phyloP scores from a whole-genome alignment of 2,113 vertebrate species.

The Crotalus tigris region DNA sequence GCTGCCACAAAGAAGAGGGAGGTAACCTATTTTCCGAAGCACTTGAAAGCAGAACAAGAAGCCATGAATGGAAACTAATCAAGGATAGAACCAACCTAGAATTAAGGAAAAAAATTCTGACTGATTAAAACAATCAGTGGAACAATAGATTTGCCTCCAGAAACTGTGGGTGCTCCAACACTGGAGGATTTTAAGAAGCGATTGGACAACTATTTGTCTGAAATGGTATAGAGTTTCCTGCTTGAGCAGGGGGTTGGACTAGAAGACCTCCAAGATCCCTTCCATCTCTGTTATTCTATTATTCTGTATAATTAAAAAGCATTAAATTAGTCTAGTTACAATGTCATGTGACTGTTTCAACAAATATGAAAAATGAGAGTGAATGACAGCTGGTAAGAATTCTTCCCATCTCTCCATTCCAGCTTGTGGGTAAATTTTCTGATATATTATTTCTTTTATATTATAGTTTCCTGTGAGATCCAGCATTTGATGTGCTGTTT shows the following conservation, averaged over 20 bases:
- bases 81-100: not conserved
- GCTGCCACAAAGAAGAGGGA: not conserved
- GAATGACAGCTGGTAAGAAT: not conserved
- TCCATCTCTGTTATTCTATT: not conserved
- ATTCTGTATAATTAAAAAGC: not conserved
- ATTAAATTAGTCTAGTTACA: not conserved
- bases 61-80: no score
- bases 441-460: not conserved
- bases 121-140: not conserved
- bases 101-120: not conserved
- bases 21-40: not conserved
- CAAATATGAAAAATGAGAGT: not conserved
- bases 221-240: not conserved
- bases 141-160: not conserved
- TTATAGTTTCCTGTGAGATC: not conserved
- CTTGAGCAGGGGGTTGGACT: not conserved
- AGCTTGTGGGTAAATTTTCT: not conserved
- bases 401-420: no score
- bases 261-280: not conserved
- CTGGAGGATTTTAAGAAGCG: not conserved
- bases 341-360: not conserved
- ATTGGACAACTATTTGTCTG: not conserved
- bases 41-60: not conserved
- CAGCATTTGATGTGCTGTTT: not conserved
- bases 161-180: not conserved